A percentile compares a stretch with the other conserved stretches of the same genome.
phyloP scores from a whole-genome alignment of 2,888 invertebrate genomes.

The Bimastos eiseni region DNA sequence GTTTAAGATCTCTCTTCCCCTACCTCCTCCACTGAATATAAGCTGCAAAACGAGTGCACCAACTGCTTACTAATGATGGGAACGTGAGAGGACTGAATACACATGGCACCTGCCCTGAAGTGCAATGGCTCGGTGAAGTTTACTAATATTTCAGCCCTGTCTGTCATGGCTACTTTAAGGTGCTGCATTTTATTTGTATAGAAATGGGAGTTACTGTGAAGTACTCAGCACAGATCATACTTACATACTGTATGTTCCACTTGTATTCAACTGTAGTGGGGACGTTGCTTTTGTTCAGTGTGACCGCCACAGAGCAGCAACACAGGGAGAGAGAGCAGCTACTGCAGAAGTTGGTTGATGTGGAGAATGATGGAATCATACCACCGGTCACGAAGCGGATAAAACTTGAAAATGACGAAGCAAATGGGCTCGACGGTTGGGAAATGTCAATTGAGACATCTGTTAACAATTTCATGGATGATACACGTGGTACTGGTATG shows the following conservation, averaged over 20 bases:
- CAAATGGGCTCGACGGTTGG: neutral
- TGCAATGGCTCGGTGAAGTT: neutral
- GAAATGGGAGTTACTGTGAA: neutral
- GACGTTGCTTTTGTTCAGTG: neutral
- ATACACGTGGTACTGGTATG: neutral
- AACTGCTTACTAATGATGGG: too few relatives aligned
- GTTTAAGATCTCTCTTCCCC: neutral
- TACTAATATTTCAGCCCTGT: neutral
- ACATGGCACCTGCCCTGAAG: neutral
- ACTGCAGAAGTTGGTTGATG: neutral
- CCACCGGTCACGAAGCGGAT: neutral
- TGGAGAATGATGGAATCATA: neutral
- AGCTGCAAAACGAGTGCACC: too few relatives aligned
- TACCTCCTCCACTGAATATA: neutral
- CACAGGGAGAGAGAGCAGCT: constrained; percentile 18
- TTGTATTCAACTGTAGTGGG: neutral
- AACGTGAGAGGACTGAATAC: neutral
- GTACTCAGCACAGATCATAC: neutral
- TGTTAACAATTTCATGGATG: neutral
- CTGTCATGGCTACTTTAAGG: neutral
- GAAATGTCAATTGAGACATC: neutral
- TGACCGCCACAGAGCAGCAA: neutral
- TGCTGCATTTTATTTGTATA: neutral
- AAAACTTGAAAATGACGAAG: neutral
- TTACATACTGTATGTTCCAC: neutral